phyloP scores from a whole-genome alignment of 2,888 invertebrate species.

The Ecliptopera silaceata region DNA sequence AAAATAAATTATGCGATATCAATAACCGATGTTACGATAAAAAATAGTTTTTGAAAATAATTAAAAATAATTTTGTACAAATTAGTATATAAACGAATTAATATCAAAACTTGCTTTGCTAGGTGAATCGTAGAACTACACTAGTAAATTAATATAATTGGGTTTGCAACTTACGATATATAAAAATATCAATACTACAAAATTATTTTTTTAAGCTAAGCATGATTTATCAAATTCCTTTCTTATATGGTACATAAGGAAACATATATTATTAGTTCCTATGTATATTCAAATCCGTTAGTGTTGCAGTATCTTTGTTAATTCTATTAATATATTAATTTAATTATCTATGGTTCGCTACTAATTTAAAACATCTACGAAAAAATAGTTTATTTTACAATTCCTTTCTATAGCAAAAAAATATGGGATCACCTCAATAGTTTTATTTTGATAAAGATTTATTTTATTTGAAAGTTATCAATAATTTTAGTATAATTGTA shows the following conservation, averaged over 20 bases:
- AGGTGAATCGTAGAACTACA: constrained; percentile 30
- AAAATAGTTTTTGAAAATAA: too few relatives aligned
- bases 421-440: constrained; percentile 40
- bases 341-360: constrained; percentile 54
- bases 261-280: constrained; percentile 29
- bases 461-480: too few relatives aligned
- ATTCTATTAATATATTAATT: constrained; percentile 34
- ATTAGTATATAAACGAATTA: too few relatives aligned
- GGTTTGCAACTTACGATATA: background rate
- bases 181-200: background rate
- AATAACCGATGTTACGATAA: too few relatives aligned
- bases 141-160: background rate
- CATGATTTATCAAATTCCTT: constrained; percentile 31
- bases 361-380: constrained; percentile 54
- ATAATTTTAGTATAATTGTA: background rate
- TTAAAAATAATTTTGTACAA: too few relatives aligned
- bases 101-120: background rate
- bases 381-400: constrained; percentile 60
- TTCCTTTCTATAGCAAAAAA: constrained; percentile 51
- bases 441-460: background rate
- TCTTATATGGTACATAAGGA: constrained; percentile 37
- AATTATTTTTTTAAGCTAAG: constrained; percentile 12
- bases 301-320: constrained; percentile 73
- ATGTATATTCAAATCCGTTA: constrained; percentile 74
- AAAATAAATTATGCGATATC: too few relatives aligned